Evolutionary conservation across 2,113 vertebrate species (phyloP), one percentile per base, ranked within the genome.

Genomic region (Silurus glanis): DNA sequence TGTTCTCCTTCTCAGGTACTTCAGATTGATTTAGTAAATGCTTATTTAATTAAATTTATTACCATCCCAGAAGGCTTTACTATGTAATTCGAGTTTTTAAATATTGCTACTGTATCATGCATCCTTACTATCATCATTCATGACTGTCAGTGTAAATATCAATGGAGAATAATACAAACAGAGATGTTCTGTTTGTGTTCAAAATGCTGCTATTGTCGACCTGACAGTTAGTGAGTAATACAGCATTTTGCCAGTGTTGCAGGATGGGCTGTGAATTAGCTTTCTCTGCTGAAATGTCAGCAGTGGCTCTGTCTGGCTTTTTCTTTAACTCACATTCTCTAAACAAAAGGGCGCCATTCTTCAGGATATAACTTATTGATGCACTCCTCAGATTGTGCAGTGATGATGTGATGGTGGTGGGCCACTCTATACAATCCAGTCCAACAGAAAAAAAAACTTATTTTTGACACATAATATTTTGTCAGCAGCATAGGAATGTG

Each of bases 301-400:
- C 87, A 47, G 14, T 83, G 23, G 51, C 83, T 89, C 90, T 90
- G 90, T 89, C 91, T 87, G 84, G 85, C 83, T 89, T 90, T 83
- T 86, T 25, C 84, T 90, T 58, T 59, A 23, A 8, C 69, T 82
- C 83, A 71, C 79, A 10, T 69, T 71, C 82, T 47, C 51, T 69
- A 82, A 14, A 53, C 25, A 89, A 93, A 92, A 92, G 90, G 90
- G 87, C 3, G 37, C 37, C 91, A 85, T 78, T 80, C 89, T 91
- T 91, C 87, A 91, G 87, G 85, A 84, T 64, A 56, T 13, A 5
- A 59, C 3, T 2, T 17, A 17, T 17, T 78, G 90, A 88, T 88
- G 71, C 61, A 79, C 88, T 82, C 71, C 23, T 79, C 83, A 80
- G 78, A 87, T 87, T 86, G 87, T 91, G 88, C 81, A 66, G 7